Evolutionary conservation across 2,113 vertebrate species (phyloP).

Genomic region (Dromiciops gliroides): DNA sequence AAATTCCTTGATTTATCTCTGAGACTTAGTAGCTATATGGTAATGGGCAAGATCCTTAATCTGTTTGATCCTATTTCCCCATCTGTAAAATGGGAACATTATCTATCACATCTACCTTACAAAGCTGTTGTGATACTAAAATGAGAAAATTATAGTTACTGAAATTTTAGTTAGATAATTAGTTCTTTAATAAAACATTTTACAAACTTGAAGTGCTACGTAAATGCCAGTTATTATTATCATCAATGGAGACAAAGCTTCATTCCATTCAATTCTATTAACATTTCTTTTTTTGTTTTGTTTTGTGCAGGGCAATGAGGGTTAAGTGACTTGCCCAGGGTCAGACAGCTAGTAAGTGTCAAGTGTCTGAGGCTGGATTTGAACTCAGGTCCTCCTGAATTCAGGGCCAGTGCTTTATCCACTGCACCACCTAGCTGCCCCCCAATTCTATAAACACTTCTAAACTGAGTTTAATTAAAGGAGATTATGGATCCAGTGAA

Average conservation of each 20-base stretch:
- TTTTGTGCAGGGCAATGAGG: no score
- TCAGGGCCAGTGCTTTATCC: no score
- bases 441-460: background rate
- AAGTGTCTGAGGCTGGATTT: no score
- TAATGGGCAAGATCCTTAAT: background rate
- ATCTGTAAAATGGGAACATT: background rate
- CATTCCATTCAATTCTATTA: background rate
- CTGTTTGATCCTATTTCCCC: background rate
- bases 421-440: no score
- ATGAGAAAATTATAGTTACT: background rate
- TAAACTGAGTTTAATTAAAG: background rate
- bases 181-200: background rate
- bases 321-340: no score
- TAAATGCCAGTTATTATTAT: background rate
- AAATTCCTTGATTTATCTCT: background rate
- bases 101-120: background rate
- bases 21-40: background rate
- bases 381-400: no score
- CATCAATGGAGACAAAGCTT: background rate
- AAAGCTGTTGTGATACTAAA: background rate
- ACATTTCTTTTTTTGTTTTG: no score
- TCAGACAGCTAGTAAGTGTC: no score
- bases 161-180: background rate
- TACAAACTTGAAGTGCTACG: background rate
- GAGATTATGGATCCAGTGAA: background rate